Evolutionary conservation across 1,140 invertebrate species (phyloP), one percentile per base, ranked within the genome.

Genomic region (Drosophila pallidifrons): DNA sequence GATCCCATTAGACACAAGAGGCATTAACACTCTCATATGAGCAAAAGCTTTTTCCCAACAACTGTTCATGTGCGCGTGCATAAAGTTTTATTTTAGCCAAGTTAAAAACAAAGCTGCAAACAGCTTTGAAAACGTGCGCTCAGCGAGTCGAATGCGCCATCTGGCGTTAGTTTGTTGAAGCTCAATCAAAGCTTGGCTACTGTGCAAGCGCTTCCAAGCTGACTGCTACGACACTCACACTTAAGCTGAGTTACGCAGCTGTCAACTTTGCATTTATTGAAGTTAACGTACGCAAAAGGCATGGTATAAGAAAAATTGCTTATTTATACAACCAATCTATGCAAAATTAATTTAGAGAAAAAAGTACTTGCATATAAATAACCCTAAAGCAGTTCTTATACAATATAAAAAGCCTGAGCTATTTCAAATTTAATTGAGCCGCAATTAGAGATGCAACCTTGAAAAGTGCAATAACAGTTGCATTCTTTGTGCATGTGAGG

Each of bases 401-500:
- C 65, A 58, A 28, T 49, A 20, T 3, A 20, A 20, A 7, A 20
- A 11, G 5, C 6, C 28, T 63, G 52, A 51, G 11, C 20, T 20
- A 43, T 45, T 20, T 20, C 0, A 2, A 78, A 66, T 69, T 43
- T 52, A 54, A 69, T 78, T 78, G 16, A 45, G 43, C 16, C 3
- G 10, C 47, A 71, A 82, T 87, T 87, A 80, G 66, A 79, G 66
- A 79, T 80, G 54, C 73, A 69, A 35, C 61, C 69, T 64, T 73
- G 32, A 65, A 45, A 47, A 51, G 49, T 64, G 82, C 79, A 58
- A 52, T 63, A 77, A 69, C 54, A 41, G 58, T 60, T 13, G 35
- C 20, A 63, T n/a, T 41, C 8, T 41, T 38, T 52, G 11, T 51
- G 20, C 38, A n/a, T 43, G 13, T 20, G 0, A 43, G 1, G 51